Percentiles rank a stretch among this genome's conserved stretches.
phyloP scores from a whole-genome alignment of 2,888 invertebrate genomes.

The Pyrrhosoma nymphula region DNA sequence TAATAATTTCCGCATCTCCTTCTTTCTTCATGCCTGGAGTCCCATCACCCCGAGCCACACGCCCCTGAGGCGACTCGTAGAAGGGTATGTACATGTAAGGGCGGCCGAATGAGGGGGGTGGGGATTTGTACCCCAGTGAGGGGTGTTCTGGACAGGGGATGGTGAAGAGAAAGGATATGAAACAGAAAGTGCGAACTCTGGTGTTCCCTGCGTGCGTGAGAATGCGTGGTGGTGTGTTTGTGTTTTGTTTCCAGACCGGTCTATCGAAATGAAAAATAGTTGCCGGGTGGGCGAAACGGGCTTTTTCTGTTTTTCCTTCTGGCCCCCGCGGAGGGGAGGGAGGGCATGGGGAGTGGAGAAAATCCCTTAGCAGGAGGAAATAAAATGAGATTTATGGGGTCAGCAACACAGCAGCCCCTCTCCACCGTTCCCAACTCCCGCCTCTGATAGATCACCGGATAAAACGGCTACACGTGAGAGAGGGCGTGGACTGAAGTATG shows the following conservation, averaged over 20 bases:
- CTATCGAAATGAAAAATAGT: constrained; percentile 39
- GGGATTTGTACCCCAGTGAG: too few relatives aligned
- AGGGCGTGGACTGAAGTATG: constrained; percentile 16
- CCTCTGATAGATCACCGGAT: constrained; percentile 27
- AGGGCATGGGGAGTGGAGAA: neutral
- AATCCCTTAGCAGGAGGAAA: constrained; percentile 31
- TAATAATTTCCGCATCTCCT: too few relatives aligned
- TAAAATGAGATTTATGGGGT: constrained; percentile 39
- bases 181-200: constrained; percentile 35
- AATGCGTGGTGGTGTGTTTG: neutral
- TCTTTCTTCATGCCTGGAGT: too few relatives aligned
- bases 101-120: too few relatives aligned
- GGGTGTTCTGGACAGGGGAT: too few relatives aligned
- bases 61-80: too few relatives aligned
- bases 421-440: neutral
- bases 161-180: neutral
- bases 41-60: too few relatives aligned
- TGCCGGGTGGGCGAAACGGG: constrained; percentile 8
- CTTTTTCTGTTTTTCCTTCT: neutral
- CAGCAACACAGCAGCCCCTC: neutral
- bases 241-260: constrained; percentile 26
- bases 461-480: neutral
- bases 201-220: neutral
- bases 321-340: neutral
- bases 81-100: too few relatives aligned